These are phyloP conservation scores for Mungos mungo DNA, from an alignment of 2,113 vertebrate genomes.

Conservation along the genomic window DNA sequence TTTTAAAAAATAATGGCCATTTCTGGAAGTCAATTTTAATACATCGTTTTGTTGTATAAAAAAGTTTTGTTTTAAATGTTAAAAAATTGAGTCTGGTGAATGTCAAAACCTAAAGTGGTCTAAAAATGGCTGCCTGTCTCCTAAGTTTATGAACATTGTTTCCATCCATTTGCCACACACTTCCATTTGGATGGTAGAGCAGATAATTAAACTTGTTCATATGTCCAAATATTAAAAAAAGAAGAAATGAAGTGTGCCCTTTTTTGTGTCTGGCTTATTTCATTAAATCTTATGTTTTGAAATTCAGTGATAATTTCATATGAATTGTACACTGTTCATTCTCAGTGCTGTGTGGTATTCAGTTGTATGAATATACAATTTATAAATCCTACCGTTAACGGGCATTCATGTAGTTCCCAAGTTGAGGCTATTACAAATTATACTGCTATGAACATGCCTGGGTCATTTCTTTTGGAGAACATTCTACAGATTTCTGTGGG, in stretches of 20 bases:
- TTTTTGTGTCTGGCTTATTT: background rate
- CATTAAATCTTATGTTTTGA: background rate
- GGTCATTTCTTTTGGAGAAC: background rate
- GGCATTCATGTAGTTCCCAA: background rate
- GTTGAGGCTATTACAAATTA: background rate
- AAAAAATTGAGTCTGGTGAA: no score
- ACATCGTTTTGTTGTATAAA: conserved; percentile 26
- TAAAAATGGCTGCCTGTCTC: no score
- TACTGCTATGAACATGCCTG: background rate
- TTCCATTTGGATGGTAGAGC: no score
- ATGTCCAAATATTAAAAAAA: background rate
- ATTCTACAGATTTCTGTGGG: background rate
- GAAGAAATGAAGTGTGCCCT: background rate
- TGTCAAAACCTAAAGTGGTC: no score
- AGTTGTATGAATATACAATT: background rate
- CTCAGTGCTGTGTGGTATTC: background rate
- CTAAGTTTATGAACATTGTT: no score
- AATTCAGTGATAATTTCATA: background rate
- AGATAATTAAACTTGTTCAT: no score
- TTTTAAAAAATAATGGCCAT: background rate
- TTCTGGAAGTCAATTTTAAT: conserved; percentile 42
- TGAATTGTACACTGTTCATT: background rate
- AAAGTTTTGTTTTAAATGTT: conserved; percentile 57
- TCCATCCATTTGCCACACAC: no score
- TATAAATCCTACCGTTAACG: background rate